Base-by-base conservation (phyloP, 2,797 vertebrate species). In the Microcaecilia unicolor region DNA sequence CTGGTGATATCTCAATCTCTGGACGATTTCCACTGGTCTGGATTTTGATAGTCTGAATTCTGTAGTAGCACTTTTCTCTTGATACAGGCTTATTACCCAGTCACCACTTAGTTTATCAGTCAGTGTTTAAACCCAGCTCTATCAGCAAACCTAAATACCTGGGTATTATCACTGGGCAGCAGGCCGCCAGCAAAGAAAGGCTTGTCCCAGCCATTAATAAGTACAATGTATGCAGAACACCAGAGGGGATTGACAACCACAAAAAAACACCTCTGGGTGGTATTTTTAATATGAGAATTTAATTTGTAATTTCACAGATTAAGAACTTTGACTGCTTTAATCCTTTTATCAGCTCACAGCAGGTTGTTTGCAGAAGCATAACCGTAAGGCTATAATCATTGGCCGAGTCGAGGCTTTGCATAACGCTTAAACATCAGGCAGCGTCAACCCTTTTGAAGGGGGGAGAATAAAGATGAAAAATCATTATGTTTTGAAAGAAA, bases 291-390 rank as follows among this genome's bases (percentile, higher is more conserved):
- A 80, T 84, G 74, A 88, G 85, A 89, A 90, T 89, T 89, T 87
- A 87, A 85, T 88, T 86, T 90, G 89, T 89, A 90, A 92, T 91
- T 88, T 89, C 80, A 72, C 76, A 83, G 87, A 94, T 95, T 91
- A 92, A 84, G 85, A 90, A 89, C 90, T 88, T 85, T 83, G 81
- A 80, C 74, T 76, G 80, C 87, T 90, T 90, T 94, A 97, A 97
- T 93, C 90, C 92, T 84, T 91, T 94, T 95, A 97, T 97, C 92
- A 92, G 87, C 80, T 76, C 85, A 86, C 90, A 93, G 92, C 91
- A 95, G 93, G 91, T 88, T 86, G 88, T 88, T 84, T 74, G 81
- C 83, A 75, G 81, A 81, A 83, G 83, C 70, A 77, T 70, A 78
- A 80, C 80, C 77, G 75, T 76, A 78, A 84, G 84, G 82, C 72